Percentiles rank a stretch among this genome's conserved stretches.
These are phyloP conservation scores for Ferdinandea cuprea DNA, from an alignment of 2,888 invertebrate genomes.

Conservation along the genomic window DNA sequence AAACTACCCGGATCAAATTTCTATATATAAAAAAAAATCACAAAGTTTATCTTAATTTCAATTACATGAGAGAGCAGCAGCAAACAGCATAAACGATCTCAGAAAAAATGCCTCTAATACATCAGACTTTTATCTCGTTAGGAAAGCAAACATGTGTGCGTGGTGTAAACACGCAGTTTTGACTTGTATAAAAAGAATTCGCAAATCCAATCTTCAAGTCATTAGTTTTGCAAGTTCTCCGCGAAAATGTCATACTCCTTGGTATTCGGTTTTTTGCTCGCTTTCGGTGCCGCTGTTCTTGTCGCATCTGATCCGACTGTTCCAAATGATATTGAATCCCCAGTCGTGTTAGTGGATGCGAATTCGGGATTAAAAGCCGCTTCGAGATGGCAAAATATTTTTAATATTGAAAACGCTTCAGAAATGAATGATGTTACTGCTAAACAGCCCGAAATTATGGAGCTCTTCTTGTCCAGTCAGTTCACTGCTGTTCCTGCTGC, in stretches of 20 bases:
- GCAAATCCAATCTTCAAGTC: not conserved
- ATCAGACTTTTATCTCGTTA: not conserved
- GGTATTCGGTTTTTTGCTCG: not conserved
- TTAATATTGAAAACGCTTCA: not conserved
- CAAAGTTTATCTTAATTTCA: no score
- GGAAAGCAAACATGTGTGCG: not conserved
- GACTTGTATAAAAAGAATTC: not conserved
- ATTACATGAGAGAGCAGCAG: no score
- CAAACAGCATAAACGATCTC: not conserved
- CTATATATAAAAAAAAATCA: no score
- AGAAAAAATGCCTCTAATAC: no score
- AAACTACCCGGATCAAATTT: no score
- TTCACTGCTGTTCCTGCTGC: slow-evolving; percentile 10
- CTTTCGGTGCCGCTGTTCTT: not conserved
- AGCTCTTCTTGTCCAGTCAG: not conserved
- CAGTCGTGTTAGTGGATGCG: not conserved
- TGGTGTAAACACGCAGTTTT: not conserved
- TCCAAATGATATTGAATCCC: not conserved
- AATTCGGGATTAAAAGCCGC: not conserved
- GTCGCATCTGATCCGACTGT: not conserved
- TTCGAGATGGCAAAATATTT: slow-evolving; percentile 9
- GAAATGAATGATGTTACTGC: not conserved
- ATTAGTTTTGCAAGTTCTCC: not conserved
- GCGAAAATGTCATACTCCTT: slow-evolving; percentile 1
- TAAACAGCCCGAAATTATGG: not conserved